These are phyloP conservation scores for Pelecanus crispus DNA, from an alignment of 2,113 vertebrate species.

Conservation along the genomic window DNA sequence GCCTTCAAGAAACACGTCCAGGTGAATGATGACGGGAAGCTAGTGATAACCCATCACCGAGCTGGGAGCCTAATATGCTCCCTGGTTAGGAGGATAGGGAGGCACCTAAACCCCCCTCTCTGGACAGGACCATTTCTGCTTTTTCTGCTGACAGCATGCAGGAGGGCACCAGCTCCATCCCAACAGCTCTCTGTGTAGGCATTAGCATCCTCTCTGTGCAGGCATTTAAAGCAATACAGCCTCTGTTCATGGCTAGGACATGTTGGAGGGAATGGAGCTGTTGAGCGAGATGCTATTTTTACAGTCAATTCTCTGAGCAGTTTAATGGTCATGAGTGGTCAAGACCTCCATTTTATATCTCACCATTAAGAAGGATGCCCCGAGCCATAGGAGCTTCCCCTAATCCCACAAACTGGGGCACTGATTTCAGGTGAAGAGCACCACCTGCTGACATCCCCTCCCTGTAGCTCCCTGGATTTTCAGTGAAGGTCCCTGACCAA, in stretches of 20 bases:
- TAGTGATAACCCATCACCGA: fast-evolving
- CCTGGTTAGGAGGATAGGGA: neutral
- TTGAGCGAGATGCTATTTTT: neutral
- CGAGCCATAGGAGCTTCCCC: fast-evolving
- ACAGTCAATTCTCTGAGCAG: neutral
- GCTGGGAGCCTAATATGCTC: neutral
- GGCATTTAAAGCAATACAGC: neutral
- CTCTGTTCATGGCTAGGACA: neutral
- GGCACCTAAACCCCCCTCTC: neutral
- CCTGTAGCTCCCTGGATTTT: neutral
- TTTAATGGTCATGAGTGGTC: neutral
- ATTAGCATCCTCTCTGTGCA: neutral
- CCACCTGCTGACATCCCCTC: neutral
- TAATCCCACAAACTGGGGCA: neutral
- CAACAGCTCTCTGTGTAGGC: neutral
- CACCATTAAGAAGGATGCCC: neutral
- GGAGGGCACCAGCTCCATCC: neutral
- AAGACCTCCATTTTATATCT: neutral
- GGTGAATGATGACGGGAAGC: neutral
- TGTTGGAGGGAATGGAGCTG: neutral
- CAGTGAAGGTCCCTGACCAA: neutral
- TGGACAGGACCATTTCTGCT: neutral
- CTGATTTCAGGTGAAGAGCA: neutral
- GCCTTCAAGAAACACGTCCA: neutral
- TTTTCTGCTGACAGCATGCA: neutral